Evolutionary conservation across 2,888 invertebrate species (phyloP).

Genomic region (Anthrax anthrax): DNA sequence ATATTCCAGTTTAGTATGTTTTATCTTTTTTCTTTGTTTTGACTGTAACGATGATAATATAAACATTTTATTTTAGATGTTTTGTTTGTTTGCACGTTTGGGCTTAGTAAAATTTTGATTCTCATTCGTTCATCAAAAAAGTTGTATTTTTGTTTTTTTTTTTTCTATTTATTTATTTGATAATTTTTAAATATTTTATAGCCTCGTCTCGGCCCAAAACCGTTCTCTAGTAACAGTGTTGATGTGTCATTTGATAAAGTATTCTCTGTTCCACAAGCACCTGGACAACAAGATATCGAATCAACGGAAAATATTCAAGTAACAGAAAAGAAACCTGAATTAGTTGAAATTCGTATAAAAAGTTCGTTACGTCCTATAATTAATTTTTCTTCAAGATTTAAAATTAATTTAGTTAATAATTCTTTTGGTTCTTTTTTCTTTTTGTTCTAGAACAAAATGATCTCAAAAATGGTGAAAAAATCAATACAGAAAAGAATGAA

Average conservation of each 20-base stretch:
- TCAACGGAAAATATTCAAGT: conserved; percentile 35
- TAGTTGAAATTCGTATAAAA: conserved; percentile 37
- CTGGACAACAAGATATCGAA: conserved; percentile 33
- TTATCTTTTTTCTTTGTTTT: too few species aligned
- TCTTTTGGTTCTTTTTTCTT: too few species aligned
- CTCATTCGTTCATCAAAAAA: too few species aligned
- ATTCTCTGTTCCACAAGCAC: conserved; percentile 64
- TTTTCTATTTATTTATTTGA: too few species aligned
- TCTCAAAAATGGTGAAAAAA: conserved; percentile 26
- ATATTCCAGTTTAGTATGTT: too few species aligned
- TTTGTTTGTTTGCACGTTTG: too few species aligned
- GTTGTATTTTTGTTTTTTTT: too few species aligned
- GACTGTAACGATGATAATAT: too few species aligned
- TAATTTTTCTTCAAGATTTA: neutral
- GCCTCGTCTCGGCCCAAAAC: conserved; percentile 76
- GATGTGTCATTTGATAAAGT: conserved; percentile 70
- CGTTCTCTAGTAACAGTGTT: conserved; percentile 65
- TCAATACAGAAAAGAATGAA: conserved; percentile 27
- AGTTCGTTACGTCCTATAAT: conserved; percentile 36
- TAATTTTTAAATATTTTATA: too few species aligned
- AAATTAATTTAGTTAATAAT: too few species aligned
- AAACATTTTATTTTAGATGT: too few species aligned
- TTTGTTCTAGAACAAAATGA: conserved; percentile 16
- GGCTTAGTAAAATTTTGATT: too few species aligned
- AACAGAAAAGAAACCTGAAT: conserved; percentile 29